These are phyloP conservation scores for Drosophila atripex DNA, from an alignment of 2,888 invertebrate genomes.

Conservation along the genomic window DNA sequence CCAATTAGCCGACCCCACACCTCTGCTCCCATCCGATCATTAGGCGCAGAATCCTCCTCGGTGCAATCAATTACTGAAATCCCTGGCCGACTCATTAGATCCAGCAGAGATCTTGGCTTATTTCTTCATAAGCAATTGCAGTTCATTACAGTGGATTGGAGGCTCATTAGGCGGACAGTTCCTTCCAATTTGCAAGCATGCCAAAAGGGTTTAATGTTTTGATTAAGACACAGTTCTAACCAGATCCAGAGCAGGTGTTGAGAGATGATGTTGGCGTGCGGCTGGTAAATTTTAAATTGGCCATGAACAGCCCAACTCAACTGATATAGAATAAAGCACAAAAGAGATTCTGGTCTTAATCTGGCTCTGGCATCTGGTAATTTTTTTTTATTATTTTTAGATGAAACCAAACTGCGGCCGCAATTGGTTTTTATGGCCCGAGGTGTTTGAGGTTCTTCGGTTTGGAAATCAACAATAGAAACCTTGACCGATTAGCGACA, in stretches of 20 bases:
- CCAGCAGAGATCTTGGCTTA: conserved; percentile 28
- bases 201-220: conserved; percentile 72
- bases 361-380: conserved; percentile 44
- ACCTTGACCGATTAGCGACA: conserved; percentile 72
- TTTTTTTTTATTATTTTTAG: conserved; percentile 68
- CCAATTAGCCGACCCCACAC: conserved; percentile 9
- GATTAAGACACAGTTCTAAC: conserved; percentile 56
- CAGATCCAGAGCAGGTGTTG: conserved; percentile 57
- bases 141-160: conserved; percentile 48
- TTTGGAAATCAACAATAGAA: conserved; percentile 29
- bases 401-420: conserved; percentile 47
- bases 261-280: conserved; percentile 38
- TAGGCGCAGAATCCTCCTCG: conserved; percentile 17
- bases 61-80: conserved; percentile 32
- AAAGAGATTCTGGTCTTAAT: conserved; percentile 9
- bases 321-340: not conserved
- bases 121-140: conserved; percentile 42
- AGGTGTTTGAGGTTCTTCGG: conserved; percentile 17
- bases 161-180: conserved; percentile 54
- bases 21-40: conserved; percentile 10
- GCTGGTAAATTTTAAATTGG: conserved; percentile 58
- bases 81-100: conserved; percentile 41
- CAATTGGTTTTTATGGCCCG: conserved; percentile 45
- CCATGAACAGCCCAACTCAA: conserved; percentile 47
- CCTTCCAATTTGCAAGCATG: conserved; percentile 62